Conservation (phyloP, 2,797 vertebrate species). For the Bufotes viridis region DNA sequence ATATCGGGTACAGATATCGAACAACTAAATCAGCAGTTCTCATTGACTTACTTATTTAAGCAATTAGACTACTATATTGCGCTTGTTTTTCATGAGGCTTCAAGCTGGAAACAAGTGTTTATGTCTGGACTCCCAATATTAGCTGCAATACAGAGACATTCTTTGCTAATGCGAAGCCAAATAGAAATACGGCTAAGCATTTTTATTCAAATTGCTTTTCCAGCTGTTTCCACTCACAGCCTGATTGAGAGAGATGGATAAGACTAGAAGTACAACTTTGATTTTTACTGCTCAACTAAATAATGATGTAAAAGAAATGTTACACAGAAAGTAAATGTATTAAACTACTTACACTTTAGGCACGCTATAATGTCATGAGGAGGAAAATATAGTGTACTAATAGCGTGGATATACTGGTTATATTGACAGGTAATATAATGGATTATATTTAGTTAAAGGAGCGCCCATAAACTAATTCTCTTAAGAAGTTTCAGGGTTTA, state of each 20-base stretch:
- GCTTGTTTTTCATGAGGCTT: constrained; percentile 41
- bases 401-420: background rate
- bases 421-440: background rate
- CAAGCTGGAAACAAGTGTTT: constrained; percentile 35
- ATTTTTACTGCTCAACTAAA: constrained; percentile 39
- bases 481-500: background rate
- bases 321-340: constrained; percentile 34
- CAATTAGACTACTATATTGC: constrained; percentile 46
- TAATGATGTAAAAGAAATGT: constrained; percentile 34
- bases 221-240: constrained; percentile 43
- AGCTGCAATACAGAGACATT: constrained; percentile 12
- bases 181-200: constrained; percentile 54
- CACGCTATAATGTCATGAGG: background rate
- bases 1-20: constrained; percentile 36
- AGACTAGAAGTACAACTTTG: constrained; percentile 12
- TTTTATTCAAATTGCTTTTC: constrained; percentile 56
- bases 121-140: constrained; percentile 12
- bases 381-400: background rate
- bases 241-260: constrained; percentile 52
- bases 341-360: background rate
- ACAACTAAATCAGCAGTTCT: constrained; percentile 36
- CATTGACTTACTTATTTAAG: constrained; percentile 53
- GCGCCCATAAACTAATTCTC: background rate
- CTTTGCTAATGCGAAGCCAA: constrained; percentile 35
- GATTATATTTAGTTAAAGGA: background rate